A percentile compares a stretch with the other conserved stretches of the same genome.
Evolutionary conservation across 1,140 invertebrate genomes (phyloP).

Genomic region (Hycleus cichorii): DNA sequence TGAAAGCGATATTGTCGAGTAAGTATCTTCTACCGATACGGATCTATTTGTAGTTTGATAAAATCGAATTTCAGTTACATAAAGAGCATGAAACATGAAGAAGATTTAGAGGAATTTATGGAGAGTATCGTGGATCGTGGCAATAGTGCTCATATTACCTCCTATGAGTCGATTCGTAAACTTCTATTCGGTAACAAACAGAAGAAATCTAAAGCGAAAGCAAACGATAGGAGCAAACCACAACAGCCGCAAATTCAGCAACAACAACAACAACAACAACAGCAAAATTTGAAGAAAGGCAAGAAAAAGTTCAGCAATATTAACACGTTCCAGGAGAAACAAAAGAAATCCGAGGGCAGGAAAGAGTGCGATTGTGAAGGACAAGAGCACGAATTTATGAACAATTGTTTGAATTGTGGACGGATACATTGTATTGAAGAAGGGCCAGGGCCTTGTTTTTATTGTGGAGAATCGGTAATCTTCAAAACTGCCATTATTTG

Average conservation of each 20-base stretch:
- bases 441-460: conserved; percentile 91
- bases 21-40: neutral
- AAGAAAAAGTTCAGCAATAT: conserved; percentile 30
- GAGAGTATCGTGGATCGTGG: conserved; percentile 56
- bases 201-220: neutral
- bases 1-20: conserved; percentile 23
- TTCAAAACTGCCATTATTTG: too few relatives aligned
- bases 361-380: conserved; percentile 90
- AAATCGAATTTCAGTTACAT: conserved; percentile 52
- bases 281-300: conserved; percentile 37
- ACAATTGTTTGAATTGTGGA: conserved; percentile 92
- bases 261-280: conserved; percentile 32
- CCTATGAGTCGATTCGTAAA: conserved; percentile 56
- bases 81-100: conserved; percentile 53
- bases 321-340: conserved; percentile 23
- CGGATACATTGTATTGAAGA: conserved; percentile 93
- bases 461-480: conserved; percentile 74
- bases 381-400: conserved; percentile 79
- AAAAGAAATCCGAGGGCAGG: conserved; percentile 42
- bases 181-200: conserved; percentile 37
- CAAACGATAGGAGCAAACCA: neutral
- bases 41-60: neutral
- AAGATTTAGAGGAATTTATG: conserved; percentile 63
- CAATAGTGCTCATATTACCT: conserved; percentile 55
- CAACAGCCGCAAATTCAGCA: conserved; percentile 27